Conservation (phyloP, 2,888 invertebrate species). For the Drosophila pseudotakahashii region DNA sequence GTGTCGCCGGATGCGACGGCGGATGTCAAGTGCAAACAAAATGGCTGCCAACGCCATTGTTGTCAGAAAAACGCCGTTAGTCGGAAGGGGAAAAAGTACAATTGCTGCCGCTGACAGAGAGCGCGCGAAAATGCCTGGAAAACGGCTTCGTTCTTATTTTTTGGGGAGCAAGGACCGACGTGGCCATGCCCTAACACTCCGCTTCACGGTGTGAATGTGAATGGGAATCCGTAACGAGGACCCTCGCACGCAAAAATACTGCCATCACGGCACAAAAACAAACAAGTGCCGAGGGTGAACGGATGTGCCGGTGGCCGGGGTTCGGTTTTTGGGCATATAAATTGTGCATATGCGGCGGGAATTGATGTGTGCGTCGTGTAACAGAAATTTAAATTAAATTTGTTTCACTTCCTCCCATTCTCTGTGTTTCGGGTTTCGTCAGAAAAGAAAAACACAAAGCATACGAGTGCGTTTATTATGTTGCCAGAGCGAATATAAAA, state of each 20-base stretch:
- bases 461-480: slow-evolving; percentile 17
- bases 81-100: slow-evolving; percentile 1
- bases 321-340: slow-evolving; percentile 16
- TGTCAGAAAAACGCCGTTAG: slow-evolving; percentile 31
- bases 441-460: slow-evolving; percentile 15
- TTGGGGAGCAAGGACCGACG: not conserved
- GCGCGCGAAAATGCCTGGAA: slow-evolving; percentile 51
- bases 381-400: slow-evolving; percentile 74
- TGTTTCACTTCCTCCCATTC: slow-evolving; percentile 43
- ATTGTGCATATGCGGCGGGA: slow-evolving; percentile 57
- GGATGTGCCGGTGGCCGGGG: slow-evolving; percentile 25
- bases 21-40: slow-evolving; percentile 71
- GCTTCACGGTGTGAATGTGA: not conserved
- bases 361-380: slow-evolving; percentile 47
- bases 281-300: slow-evolving; percentile 21
- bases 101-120: slow-evolving; percentile 60
- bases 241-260: slow-evolving; percentile 11
- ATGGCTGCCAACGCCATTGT: slow-evolving; percentile 57
- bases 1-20: slow-evolving; percentile 22
- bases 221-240: slow-evolving; percentile 10
- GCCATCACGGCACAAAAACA: slow-evolving; percentile 39
- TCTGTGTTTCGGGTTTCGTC: slow-evolving; percentile 27
- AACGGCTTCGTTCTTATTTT: slow-evolving; percentile 24
- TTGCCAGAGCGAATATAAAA: not conserved
- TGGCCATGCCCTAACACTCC: no score